phyloP scores from a whole-genome alignment of 1,140 invertebrate genomes.

The Rhyzopertha dominica region DNA sequence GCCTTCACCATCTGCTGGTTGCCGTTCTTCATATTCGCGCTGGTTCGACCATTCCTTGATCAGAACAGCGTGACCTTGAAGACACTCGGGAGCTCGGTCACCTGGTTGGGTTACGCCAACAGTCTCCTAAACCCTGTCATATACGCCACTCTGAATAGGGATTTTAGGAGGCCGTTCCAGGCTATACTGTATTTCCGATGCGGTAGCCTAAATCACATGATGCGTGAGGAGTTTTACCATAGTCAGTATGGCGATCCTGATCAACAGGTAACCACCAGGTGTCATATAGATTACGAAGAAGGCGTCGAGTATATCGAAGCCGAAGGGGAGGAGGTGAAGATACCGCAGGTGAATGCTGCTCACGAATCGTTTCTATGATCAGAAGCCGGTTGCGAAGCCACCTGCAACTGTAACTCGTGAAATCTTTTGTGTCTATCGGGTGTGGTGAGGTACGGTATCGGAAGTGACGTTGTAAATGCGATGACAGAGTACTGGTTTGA shows the following conservation, averaged over 20 bases:
- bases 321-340: slow-evolving; percentile 51
- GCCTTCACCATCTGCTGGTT: slow-evolving; percentile 96
- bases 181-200: slow-evolving; percentile 86
- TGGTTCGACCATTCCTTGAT: slow-evolving; percentile 79
- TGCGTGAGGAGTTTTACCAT: slow-evolving; percentile 88
- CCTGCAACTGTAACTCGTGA: no score
- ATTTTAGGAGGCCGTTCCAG: slow-evolving; percentile 89
- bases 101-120: slow-evolving; percentile 93
- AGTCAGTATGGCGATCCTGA: slow-evolving; percentile 82
- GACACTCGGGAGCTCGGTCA: slow-evolving; percentile 72
- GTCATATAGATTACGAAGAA: slow-evolving; percentile 51
- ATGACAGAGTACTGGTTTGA: no score
- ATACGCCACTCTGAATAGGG: slow-evolving; percentile 85
- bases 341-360: slow-evolving; percentile 46
- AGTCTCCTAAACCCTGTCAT: slow-evolving; percentile 90
- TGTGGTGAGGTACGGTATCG: no score
- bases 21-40: slow-evolving; percentile 91
- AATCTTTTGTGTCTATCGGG: no score
- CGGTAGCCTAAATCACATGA: slow-evolving; percentile 81
- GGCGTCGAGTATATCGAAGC: slow-evolving; percentile 57
- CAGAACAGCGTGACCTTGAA: slow-evolving; percentile 59
- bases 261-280: slow-evolving; percentile 45
- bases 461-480: no score
- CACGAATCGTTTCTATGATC: slow-evolving; percentile 57
- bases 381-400: slow-evolving; percentile 5